Conservation (phyloP, 2,797 vertebrate species). For the Microctenopoma lineatum region DNA sequence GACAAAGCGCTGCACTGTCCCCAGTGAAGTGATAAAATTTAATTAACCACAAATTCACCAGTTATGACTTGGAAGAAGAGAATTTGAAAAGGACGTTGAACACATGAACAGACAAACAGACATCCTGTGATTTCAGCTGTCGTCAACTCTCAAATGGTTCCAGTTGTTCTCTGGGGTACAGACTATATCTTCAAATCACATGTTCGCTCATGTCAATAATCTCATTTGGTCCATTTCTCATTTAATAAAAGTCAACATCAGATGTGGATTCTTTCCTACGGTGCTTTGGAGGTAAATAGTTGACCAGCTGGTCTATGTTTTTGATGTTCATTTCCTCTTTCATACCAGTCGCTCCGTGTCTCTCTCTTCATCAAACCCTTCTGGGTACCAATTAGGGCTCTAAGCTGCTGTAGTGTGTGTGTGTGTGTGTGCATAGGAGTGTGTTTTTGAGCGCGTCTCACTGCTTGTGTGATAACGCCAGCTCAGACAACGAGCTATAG, state of each 20-base stretch:
- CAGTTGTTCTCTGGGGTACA: constrained; percentile 44
- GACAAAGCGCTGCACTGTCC: constrained; percentile 29
- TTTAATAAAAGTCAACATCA: constrained; percentile 44
- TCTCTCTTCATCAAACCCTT: constrained; percentile 86
- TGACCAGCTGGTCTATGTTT: constrained; percentile 82
- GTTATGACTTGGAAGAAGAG: constrained; percentile 25
- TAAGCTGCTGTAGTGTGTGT: constrained; percentile 90
- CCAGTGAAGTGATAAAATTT: constrained; percentile 23
- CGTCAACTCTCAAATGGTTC: constrained; percentile 22
- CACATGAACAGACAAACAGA: constrained; percentile 21
- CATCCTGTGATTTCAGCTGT: constrained; percentile 39
- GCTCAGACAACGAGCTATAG: constrained; percentile 92
- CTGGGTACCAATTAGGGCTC: constrained; percentile 95
- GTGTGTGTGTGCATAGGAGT: constrained; percentile 75
- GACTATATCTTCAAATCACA: constrained; percentile 27
- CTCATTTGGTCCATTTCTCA: constrained; percentile 30
- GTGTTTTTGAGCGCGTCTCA: constrained; percentile 37
- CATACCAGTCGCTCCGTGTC: constrained; percentile 68
- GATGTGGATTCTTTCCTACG: constrained; percentile 42
- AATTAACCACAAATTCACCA: constrained; percentile 37
- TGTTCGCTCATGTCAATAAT: constrained; percentile 40
- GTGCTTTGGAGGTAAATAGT: constrained; percentile 62
- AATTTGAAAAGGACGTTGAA: background rate
- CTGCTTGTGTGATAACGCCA: constrained; percentile 87
- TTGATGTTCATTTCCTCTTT: constrained; percentile 80